A percentile compares a stretch with the other conserved stretches of the same genome.
Evolutionary conservation across 1,140 invertebrate species (phyloP).

Genomic region (Pogonomyrmex californicus): DNA sequence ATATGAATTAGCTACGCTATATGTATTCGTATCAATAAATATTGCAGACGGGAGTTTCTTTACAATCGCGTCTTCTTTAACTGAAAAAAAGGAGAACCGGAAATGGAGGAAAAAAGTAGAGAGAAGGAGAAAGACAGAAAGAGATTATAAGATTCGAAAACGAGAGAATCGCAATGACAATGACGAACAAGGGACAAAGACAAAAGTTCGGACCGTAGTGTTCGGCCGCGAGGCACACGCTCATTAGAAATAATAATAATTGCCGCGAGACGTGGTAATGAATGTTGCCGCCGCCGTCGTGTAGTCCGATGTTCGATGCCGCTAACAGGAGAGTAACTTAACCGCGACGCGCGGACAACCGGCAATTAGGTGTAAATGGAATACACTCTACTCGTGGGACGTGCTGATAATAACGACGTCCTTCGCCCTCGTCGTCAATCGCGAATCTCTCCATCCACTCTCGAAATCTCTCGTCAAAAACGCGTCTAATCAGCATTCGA

Average conservation of each 20-base stretch:
- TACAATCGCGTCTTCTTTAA: constrained; percentile 60
- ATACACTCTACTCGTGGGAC: not conserved
- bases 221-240: constrained; percentile 59
- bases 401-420: constrained; percentile 39
- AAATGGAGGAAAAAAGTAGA: not conserved
- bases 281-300: constrained; percentile 58
- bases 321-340: constrained; percentile 43
- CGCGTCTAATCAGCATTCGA: not conserved
- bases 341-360: constrained; percentile 16
- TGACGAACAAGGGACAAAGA: constrained; percentile 7
- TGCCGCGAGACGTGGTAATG: constrained; percentile 59
- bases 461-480: not conserved
- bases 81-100: not conserved
- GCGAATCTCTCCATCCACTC: not conserved
- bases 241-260: constrained; percentile 78
- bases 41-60: constrained; percentile 62
- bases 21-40: no score
- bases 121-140: constrained; percentile 4
- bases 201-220: not conserved
- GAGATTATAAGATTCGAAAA: not conserved
- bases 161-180: constrained; percentile 3
- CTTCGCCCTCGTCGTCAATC: constrained; percentile 21
- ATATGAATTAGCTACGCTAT: no score
- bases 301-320: constrained; percentile 25
- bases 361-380: constrained; percentile 64